Base-by-base conservation (phyloP, 2,888 invertebrate species). In the Augochlorella aurata region DNA sequence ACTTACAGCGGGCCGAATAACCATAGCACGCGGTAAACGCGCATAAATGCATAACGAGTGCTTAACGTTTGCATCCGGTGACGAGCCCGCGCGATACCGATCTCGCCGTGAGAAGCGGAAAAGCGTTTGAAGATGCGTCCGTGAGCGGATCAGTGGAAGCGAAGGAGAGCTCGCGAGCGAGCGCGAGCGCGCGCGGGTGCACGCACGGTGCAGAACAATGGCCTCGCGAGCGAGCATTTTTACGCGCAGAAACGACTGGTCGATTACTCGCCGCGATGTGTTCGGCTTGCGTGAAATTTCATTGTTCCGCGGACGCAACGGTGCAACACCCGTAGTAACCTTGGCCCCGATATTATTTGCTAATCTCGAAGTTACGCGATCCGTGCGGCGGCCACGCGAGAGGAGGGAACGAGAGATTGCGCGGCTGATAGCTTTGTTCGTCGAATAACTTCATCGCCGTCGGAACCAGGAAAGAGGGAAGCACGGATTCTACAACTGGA, bases 331-430 rank as follows among this genome's bases (percentile, higher is more conserved):
- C 82, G 81, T 86, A 90, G 90, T 92, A 92, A 92, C 92, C 92
- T 92, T 92, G 92, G 91, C 92, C 90, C 86, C 90, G 88, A 90
- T 92, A 91, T 91, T 88, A 88, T 91, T 92, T 87, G 89, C 89
- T 86, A 89, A 92, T 90, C 89, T 87, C 83, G 66, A 75, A 84
- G 82, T 86, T 86, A 84, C 84, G 82, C 61, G 75, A 76, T 61
- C n/a, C 70, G 74, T 61, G 79, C 66, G 18, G 24, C 58, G 16
- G 24, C 58, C 71, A 69, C 77, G 61, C 29, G 47, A 69, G 38
- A 74, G 24, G 66, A 69, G 52, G 70, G 67, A 63, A 65, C 63
- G 65, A 16, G 79, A 73, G 81, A 77, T 77, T 76, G 74, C 65
- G 77, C 72, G 54, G 67, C 38, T 75, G 85, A 85, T 85, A 85